Evolutionary conservation across 2,113 vertebrate genomes (phyloP).

Genomic region (Glaucomys volans): DNA sequence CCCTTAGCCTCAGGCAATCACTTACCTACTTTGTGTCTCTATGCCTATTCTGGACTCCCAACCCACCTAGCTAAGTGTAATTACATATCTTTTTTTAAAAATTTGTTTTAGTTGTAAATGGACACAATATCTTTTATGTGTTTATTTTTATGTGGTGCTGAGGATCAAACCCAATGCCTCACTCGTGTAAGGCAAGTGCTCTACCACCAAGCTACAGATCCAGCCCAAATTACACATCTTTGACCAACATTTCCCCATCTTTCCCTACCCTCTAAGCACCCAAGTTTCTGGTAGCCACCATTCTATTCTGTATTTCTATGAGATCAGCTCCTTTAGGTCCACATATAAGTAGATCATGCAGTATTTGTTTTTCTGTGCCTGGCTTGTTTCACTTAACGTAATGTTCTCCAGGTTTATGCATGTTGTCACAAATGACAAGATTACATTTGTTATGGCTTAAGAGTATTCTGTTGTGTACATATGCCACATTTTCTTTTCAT

Average conservation of each 20-base stretch:
- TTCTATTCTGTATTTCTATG: not conserved
- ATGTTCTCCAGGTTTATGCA: not conserved
- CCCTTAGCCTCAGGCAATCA: no score
- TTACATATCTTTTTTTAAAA: no score
- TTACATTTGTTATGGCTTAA: not conserved
- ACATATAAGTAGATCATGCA: not conserved
- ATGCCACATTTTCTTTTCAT: not conserved
- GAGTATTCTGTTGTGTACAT: not conserved
- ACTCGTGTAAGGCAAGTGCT: no score
- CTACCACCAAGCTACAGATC: no score
- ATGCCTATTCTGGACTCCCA: no score
- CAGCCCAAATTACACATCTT: not conserved
- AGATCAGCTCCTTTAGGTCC: not conserved
- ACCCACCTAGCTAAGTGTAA: no score
- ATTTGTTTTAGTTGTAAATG: no score
- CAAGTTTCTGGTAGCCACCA: not conserved
- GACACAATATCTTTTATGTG: no score
- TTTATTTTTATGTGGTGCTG: no score
- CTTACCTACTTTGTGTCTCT: no score
- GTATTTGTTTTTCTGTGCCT: not conserved
- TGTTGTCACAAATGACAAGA: not conserved
- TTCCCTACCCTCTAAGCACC: not conserved
- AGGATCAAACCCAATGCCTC: no score
- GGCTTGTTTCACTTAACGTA: not conserved
- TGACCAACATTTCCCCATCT: not conserved